phyloP scores from a whole-genome alignment of 2,113 vertebrate species.

The Pseudorectes ferrugineus region DNA sequence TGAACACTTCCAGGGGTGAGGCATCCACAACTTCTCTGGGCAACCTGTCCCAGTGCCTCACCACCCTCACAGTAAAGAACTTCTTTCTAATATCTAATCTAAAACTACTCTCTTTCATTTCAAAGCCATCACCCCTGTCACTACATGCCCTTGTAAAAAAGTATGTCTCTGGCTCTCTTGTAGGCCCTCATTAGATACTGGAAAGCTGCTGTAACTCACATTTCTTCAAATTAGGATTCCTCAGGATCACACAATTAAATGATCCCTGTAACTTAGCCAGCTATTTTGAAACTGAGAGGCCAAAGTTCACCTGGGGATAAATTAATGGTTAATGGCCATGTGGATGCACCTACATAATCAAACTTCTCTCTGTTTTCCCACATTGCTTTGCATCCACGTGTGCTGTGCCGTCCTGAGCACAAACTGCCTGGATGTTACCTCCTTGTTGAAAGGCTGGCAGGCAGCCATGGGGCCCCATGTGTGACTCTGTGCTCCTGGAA shows the following conservation, averaged over 20 bases:
- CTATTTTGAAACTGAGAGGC: not conserved
- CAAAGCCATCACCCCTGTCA: not conserved
- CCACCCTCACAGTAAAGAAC: not conserved
- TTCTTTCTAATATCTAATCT: not conserved
- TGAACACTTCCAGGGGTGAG: not conserved
- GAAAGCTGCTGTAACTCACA: not conserved
- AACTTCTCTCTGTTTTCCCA: not conserved
- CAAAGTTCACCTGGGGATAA: not conserved
- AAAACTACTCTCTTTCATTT: not conserved
- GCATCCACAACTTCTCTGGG: not conserved
- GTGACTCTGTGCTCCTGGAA: not conserved
- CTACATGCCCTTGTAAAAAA: not conserved
- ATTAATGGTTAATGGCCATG: not conserved
- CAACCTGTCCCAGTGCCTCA: not conserved
- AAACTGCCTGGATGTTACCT: not conserved
- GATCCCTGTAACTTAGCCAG: not conserved
- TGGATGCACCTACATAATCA: not conserved
- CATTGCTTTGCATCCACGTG: fast-evolving
- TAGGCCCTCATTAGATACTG: not conserved
- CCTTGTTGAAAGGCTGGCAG: not conserved
- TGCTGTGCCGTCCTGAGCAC: fast-evolving
- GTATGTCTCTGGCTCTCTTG: not conserved
- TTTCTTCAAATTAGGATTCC: not conserved
- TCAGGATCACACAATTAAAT: not conserved
- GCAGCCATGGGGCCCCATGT: not conserved